phyloP scores from a whole-genome alignment of 2,888 invertebrate species.

The Pharmacophagus antenor region DNA sequence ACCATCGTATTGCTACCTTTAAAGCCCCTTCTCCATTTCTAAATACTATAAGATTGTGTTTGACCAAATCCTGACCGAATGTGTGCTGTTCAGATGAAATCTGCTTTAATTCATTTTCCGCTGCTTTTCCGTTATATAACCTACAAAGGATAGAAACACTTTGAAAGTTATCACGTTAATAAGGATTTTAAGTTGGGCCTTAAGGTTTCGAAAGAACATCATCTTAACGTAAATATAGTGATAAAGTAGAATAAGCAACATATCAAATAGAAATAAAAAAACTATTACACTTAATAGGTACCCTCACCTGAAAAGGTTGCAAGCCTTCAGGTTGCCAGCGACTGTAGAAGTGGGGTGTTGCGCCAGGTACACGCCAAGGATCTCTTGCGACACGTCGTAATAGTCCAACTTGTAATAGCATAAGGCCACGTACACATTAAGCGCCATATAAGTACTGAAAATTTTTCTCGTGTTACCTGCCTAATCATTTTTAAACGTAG shows the following conservation, averaged over 20 bases:
- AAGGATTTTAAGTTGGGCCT: neutral
- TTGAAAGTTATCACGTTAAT: neutral
- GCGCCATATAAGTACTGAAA: conserved; percentile 90
- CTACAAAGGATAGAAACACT: conserved; percentile 50
- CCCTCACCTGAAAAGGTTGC: conserved; percentile 79
- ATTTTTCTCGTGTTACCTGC: neutral
- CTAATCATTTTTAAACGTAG: too few relatives aligned
- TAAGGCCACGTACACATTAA: conserved; percentile 97
- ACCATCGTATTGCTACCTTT: too few relatives aligned
- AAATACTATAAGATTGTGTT: conserved; percentile 97
- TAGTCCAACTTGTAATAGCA: conserved; percentile 99
- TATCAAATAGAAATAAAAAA: too few relatives aligned
- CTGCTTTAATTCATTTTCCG: conserved; percentile 94
- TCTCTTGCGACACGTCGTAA: conserved; percentile 98
- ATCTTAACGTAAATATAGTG: too few relatives aligned
- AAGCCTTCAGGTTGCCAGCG: conserved; percentile 95
- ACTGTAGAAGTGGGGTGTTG: conserved; percentile 96
- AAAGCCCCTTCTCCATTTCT: conserved; percentile 95
- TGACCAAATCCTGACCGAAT: conserved; percentile 95
- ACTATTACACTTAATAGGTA: neutral
- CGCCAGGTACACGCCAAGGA: conserved; percentile 95
- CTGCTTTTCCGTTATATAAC: conserved; percentile 96
- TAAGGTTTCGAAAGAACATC: neutral
- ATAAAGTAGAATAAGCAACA: too few relatives aligned
- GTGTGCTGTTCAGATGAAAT: conserved; percentile 87